Evolutionary conservation across 2,113 vertebrate species (phyloP), one percentile per base, ranked within the genome.

Genomic region (Macrotus californicus): DNA sequence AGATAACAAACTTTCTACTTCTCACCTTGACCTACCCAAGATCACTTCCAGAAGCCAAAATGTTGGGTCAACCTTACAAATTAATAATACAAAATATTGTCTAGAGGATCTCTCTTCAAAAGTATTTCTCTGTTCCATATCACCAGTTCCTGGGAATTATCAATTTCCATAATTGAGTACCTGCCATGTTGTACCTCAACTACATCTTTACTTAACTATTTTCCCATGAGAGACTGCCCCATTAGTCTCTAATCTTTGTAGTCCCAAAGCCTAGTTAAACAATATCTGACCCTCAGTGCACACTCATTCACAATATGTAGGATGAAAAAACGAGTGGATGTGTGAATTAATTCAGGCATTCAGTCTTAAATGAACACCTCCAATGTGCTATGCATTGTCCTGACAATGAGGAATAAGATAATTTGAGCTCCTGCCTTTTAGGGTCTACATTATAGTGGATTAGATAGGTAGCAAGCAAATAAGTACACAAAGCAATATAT

Each of bases 1-100:
- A 67, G 41, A 41, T 48, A 88, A 89, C n/a, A 31, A 82, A 48
- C 16, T 87, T 79, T 82, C 64, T 82, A 31, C 52, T 19, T 72
- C 26, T 94, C n/a, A 54, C 29, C 83, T 54, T 87, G 21, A 92
- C 13, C 21, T 83, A 67, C 11, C 1, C 50, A 87, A 75, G 22
- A 56, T 89, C 72, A 93, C 36, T 88, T 89, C 22, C 80, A 94
- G 61, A 92, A 95, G 69, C 54, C 61, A 86, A 59, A 92, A 67
- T 75, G 0, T 77, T 48, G 6, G 16, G 19, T 92, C 5, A 34
- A 15, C 41, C 43, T 76, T 56, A 76, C 2, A 69, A 67, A 46
- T n/a, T n/a, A 67, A 8, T n/a, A 48, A 59, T 31, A 24, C 36
- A 86, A 96, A 50, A 1, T 48, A 3, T 13, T 48, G 2, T 72